phyloP scores from a whole-genome alignment of 2,113 vertebrate genomes.

The Trichechus manatus region DNA sequence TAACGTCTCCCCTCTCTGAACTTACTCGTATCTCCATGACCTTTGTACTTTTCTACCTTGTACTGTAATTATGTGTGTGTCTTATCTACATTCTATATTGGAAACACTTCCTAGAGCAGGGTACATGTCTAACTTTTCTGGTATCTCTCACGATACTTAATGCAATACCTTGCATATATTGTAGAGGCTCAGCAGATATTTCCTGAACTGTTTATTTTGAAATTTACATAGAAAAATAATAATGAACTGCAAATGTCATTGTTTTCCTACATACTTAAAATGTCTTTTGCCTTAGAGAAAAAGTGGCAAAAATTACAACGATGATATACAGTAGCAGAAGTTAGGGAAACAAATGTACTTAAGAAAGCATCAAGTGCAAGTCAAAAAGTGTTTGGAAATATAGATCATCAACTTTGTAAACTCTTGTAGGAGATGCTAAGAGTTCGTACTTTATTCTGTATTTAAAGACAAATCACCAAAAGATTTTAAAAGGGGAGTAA shows the following conservation, averaged over 20 bases:
- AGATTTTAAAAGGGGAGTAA: slow-evolving; percentile 45
- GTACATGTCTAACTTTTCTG: slow-evolving; percentile 20
- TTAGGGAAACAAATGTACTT: not conserved
- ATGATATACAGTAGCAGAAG: not conserved
- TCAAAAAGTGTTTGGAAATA: slow-evolving; percentile 8
- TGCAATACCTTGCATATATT: not conserved
- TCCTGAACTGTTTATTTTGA: slow-evolving; percentile 44
- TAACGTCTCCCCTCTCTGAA: slow-evolving; percentile 6
- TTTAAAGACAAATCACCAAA: not conserved
- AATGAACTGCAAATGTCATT: slow-evolving; percentile 53
- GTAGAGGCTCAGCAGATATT: slow-evolving; percentile 30
- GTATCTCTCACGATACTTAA: slow-evolving; percentile 28
- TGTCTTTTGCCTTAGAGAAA: slow-evolving; percentile 54
- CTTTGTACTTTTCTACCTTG: slow-evolving; percentile 8
- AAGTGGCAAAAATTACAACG: slow-evolving; percentile 33
- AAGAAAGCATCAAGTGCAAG: slow-evolving; percentile 3
- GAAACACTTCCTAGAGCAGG: slow-evolving; percentile 21
- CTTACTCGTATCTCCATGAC: slow-evolving; percentile 40
- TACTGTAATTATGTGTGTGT: slow-evolving; percentile 28
- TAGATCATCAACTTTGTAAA: not conserved
- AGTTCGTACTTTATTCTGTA: slow-evolving; percentile 37
- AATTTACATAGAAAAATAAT: slow-evolving; percentile 53
- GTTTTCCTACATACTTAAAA: slow-evolving; percentile 1
- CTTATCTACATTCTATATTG: not conserved
- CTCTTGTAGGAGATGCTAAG: not conserved